These are phyloP conservation scores for Asobara japonica DNA, from an alignment of 1,140 invertebrate genomes.

Conservation along the genomic window DNA sequence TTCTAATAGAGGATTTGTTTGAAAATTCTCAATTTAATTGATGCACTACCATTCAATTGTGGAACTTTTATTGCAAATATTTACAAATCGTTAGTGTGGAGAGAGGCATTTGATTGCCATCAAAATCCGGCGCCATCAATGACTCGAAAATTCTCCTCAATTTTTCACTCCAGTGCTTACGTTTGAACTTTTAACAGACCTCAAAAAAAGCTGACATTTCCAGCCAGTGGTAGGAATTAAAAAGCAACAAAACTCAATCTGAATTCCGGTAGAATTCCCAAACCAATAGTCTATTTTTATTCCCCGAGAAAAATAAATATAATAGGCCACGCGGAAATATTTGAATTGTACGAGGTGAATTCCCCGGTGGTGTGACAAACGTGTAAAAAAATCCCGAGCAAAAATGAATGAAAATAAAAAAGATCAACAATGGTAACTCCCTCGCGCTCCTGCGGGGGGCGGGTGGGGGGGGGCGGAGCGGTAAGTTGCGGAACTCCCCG, in stretches of 20 bases:
- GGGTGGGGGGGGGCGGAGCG: too few relatives aligned
- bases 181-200: neutral
- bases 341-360: conserved; percentile 3
- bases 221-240: neutral
- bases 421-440: neutral
- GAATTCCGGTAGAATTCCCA: neutral
- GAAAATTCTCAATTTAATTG: neutral
- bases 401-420: neutral
- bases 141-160: neutral
- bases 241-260: neutral
- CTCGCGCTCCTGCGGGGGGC: too few relatives aligned
- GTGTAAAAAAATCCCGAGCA: neutral
- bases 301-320: neutral
- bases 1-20: neutral
- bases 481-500: neutral
- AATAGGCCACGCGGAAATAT: neutral
- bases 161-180: neutral
- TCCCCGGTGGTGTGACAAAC: neutral
- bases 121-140: neutral
- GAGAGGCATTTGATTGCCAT: neutral
- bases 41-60: neutral
- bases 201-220: neutral
- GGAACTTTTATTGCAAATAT: neutral
- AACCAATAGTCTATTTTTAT: conserved; percentile 1
- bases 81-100: neutral